Base-by-base conservation (phyloP, 2,888 invertebrate genomes). In the Phaonia tiefii region DNA sequence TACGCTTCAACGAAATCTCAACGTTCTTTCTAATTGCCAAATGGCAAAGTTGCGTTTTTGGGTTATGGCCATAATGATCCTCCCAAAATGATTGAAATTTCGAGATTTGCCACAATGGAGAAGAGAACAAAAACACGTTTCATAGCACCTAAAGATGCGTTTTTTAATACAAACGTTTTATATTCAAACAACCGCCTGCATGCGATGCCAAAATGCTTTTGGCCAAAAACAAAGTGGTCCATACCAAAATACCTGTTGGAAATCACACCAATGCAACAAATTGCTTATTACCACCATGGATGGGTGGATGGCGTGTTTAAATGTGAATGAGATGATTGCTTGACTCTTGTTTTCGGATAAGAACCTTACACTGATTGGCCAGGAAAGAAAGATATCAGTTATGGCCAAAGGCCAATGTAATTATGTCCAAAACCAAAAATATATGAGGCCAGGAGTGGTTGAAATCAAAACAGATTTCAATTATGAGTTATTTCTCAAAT, bases 221-320 rank as follows among this genome's bases (percentile, higher is more conserved):
- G 67, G 22, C 15, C 15, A 22, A 51, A 54, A n/a, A 42, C 25
- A 11, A 42, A 44, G 58, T 58, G 75, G 44, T 39, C 37, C 51
- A 31, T 20, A 37, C 13, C 49, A 49, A 69, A 78, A 73, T 63
- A 79, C 70, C 70, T 79, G 74, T 74, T 79, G 74, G 70, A 79
- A 66, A 74, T 79, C 70, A 79, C 70, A 74, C 74, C 74, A 70
- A 73, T 31, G 69, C 17, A 56, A 69, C 63, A 74, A 79, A 70
- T 74, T 70, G 56, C 65, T 74, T 65, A 63, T 44, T 66, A 17
- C 31, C 31, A 31, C n/a, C n/a, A n/a, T n/a, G n/a, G n/a, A n/a
- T n/a, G n/a, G n/a, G n/a, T n/a, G n/a, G n/a, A n/a, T 60, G 20
- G 49, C 60, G 37, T 37, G 54, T 54, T 58, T 17, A 1, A 15